phyloP scores from a whole-genome alignment of 1,140 invertebrate species.

The Ooceraea biroi region DNA sequence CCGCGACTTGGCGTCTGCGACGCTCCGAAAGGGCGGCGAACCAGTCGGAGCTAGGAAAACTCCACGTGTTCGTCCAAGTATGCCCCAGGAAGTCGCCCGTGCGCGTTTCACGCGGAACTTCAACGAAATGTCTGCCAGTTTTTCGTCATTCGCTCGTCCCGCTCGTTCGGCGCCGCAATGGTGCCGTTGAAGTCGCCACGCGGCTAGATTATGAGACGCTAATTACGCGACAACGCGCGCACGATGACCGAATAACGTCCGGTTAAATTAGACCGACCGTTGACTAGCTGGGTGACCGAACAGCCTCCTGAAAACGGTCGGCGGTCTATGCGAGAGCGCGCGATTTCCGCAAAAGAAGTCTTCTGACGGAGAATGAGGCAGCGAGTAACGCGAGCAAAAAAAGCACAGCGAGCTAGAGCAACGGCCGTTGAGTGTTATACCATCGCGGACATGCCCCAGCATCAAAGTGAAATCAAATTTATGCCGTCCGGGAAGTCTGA shows the following conservation, averaged over 20 bases:
- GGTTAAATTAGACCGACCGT: constrained; percentile 79
- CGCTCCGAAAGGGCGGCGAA: constrained; percentile 48
- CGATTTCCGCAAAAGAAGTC: not conserved
- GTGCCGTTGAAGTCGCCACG: constrained; percentile 79
- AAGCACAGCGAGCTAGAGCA: not conserved
- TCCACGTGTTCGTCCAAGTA: not conserved
- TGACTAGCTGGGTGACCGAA: constrained; percentile 55
- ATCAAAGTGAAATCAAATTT: constrained; percentile 62
- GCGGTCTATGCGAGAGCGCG: not conserved
- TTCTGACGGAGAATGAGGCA: not conserved
- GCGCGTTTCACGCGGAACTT: constrained; percentile 22
- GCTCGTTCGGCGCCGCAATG: constrained; percentile 63
- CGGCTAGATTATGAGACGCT: constrained; percentile 80
- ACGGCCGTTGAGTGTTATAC: constrained; percentile 54
- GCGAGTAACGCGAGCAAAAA: not conserved
- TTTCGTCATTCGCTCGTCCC: constrained; percentile 50
- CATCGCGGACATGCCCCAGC: constrained; percentile 50
- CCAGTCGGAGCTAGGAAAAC: constrained; percentile 24
- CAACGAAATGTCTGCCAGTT: constrained; percentile 54
- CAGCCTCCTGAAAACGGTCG: constrained; percentile 58
- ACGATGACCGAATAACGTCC: constrained; percentile 79
- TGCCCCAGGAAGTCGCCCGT: constrained; percentile 31
- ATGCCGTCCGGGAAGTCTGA: constrained; percentile 55
- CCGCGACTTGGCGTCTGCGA: constrained; percentile 19
- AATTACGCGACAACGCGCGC: constrained; percentile 83